Conservation (phyloP, 2,888 invertebrate species). For the Spisula solida region DNA sequence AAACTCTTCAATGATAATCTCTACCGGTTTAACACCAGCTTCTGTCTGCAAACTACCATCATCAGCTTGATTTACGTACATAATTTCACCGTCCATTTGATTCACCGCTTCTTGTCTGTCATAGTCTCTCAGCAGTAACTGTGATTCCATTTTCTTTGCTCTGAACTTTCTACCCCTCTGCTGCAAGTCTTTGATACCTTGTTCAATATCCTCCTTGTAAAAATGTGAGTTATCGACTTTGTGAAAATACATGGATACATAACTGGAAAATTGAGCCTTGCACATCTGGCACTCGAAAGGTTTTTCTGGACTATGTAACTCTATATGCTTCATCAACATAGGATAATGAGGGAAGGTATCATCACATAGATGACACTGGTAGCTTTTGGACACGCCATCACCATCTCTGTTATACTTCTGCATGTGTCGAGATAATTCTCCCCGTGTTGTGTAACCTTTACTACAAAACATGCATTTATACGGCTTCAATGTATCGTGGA, state of each 20-base stretch:
- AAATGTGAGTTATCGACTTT: slow-evolving; percentile 65
- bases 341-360: slow-evolving; percentile 64
- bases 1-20: slow-evolving; percentile 43
- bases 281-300: slow-evolving; percentile 65
- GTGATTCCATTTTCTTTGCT: slow-evolving; percentile 6
- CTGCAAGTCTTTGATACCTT: slow-evolving; percentile 31
- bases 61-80: slow-evolving; percentile 45
- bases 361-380: slow-evolving; percentile 66
- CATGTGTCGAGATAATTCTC: slow-evolving; percentile 66
- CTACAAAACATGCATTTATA: slow-evolving; percentile 69
- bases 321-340: slow-evolving; percentile 61
- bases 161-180: slow-evolving; percentile 34
- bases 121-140: neutral
- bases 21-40: slow-evolving; percentile 28
- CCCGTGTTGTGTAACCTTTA: slow-evolving; percentile 62
- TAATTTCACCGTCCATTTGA: slow-evolving; percentile 13
- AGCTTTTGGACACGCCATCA: slow-evolving; percentile 27
- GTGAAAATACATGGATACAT: slow-evolving; percentile 63
- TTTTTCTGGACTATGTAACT: slow-evolving; percentile 61
- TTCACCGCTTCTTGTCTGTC: neutral
- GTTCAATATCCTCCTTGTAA: slow-evolving; percentile 51
- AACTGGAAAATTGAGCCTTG: slow-evolving; percentile 57
- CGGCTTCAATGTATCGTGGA: slow-evolving; percentile 68
- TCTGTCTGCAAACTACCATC: neutral
- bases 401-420: slow-evolving; percentile 57